Evolutionary conservation across 2,797 vertebrate species (phyloP), one percentile per base, ranked within the genome.

Genomic region (Pristis pectinata): DNA sequence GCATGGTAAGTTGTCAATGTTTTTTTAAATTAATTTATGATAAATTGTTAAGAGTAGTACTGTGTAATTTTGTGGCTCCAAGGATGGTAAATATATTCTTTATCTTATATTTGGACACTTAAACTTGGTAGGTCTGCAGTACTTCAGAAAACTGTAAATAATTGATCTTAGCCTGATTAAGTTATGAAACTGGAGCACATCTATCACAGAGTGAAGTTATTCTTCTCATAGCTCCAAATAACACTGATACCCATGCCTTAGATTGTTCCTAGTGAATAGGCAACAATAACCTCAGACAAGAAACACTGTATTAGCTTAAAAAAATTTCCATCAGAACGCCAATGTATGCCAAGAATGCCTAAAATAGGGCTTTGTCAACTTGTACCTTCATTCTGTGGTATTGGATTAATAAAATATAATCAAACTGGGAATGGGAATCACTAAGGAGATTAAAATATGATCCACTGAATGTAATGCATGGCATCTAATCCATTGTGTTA

Each of bases 1-100:
- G 70, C 92, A 94, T 94, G 92, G 92, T 94, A 94, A 94, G 92
- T 93, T 6, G 19, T 27, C 61, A 67, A 67, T 87, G 53, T 17
- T 37, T 59, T 41, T 91, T 37, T 64, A 41, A 22, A 87, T 59
- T 30, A 87, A 27, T 27, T 34, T 59, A 59, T 56, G 49, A 64
- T 6, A 89, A 89, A 41, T 61, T 91, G 17, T n/a, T 64, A 41
- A 0, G n/a, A 64, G 7, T 91, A 41, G 64, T 22, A 37, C 34
- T 9, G 17, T 91, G 49, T 9, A n/a, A 87, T 30, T 59, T 85
- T 85, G 0, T 87, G 53, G 83, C 13, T 87, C 11, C 34, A 87
- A 56, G 30, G 30, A 53, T 87, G 53, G 24, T 87, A 87, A 59
- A 56, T 59, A 56, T 4, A 6, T 34, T 34, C 34, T 17, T 87